Base-by-base conservation (phyloP, 2,888 invertebrate genomes). In the Dryococelus australis region DNA sequence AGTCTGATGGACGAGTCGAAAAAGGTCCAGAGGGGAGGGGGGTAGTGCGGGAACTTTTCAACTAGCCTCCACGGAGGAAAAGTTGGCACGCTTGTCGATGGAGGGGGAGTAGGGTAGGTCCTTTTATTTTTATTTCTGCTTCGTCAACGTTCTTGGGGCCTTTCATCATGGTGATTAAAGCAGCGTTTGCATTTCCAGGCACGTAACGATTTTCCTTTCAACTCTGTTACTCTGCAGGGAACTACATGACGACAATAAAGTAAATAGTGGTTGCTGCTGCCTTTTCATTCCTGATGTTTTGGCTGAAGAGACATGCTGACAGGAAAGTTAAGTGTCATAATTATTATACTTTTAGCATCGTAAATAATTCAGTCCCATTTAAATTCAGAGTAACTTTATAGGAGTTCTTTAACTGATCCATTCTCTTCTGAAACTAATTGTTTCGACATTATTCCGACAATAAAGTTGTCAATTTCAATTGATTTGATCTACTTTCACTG, bases 151-250 rank as follows among this genome's bases (percentile, higher is more conserved):
- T 65, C 65, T 65, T 65, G 16, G n/a, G 65, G 24, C 65, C 65
- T 65, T 65, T 65, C 65, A 65, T 65, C 65, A 65, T n/a, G 65
- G 65, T 65, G 65, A 65, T 65, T 65, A 65, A 65, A 65, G 65
- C 65, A 24, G n/a, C 65, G 65, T 65, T 65, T 65, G 65, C 65
- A n/a, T 24, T 65, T 65, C 65, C 24, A 16, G 65, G 65, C 65
- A 65, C 65, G 65, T 65, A 24, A 24, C 65, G 65, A 65, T 65
- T 20, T 65, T 65, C n/a, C 65, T 65, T n/a, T 24, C 65, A 10
- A 9, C 65, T 24, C 65, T 65, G 0, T 65, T n/a, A 9, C n/a
- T 24, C 65, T 65, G 8, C 65, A n/a, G 65, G 8, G 65, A 65
- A 16, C n/a, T 10, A 65, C 65, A 65, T 24, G 65, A n/a, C 10